Base-by-base conservation (phyloP, 2,888 invertebrate genomes). In the Lepeophtheirus nordmannii region DNA sequence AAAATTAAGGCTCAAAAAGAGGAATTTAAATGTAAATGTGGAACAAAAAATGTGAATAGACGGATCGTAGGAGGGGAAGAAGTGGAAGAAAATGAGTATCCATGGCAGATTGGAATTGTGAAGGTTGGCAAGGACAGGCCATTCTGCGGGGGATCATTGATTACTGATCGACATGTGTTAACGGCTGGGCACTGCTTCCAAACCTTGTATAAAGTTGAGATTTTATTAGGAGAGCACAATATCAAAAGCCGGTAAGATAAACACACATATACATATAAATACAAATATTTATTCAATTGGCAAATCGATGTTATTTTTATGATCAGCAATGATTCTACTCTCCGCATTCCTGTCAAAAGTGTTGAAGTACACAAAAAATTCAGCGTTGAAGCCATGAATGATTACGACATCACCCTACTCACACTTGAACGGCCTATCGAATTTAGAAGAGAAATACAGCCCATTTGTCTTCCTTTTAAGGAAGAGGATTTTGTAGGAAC, bases 131-230 rank as follows among this genome's bases (percentile, higher is more conserved):
- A 14, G 2, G 8, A 46, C 17, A 46, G 8, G 8, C 53, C 53
- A 46, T 46, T 46, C 17, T 63, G 64, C 20, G 64, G 64, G 22
- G 64, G 64, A 53, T 23, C 64, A 1, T 53, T 63, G 14, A 46
- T 63, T 53, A 63, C 64, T 17, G 64, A 63, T 53, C 56, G 64
- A 1, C 64, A 63, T 46, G 53, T 63, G 41, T 10, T 53, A 20
- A 56, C 64, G 14, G 64, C 64, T 14, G 64, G 56, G 39, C 64
- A 63, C 57, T 63, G 64, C 14, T 38, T 63, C 39, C 41, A 37
- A n/a, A n/a, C 53, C 53, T n/a, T 46, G 2, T 5, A 46, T 46
- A 17, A 46, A 46, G 53, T 46, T 46, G 53, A 46, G 17, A 17
- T 46, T 8, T n/a, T 46, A 5, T n/a, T 46, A 46, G 53, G 53